phyloP scores from a whole-genome alignment of 2,797 vertebrate species.

The Merluccius polli region DNA sequence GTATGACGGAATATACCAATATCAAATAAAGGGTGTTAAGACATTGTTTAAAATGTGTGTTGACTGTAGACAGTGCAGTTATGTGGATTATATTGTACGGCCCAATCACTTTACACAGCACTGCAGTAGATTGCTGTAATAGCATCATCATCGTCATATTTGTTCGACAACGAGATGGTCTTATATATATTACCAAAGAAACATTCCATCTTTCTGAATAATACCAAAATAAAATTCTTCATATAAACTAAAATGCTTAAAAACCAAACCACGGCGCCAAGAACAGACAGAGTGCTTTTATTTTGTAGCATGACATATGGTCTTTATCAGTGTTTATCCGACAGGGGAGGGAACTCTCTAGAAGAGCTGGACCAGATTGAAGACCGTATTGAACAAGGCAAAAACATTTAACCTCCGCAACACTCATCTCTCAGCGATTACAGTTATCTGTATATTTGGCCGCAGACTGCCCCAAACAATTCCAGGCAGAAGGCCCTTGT shows the following conservation, averaged over 20 bases:
- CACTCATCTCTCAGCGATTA: not conserved
- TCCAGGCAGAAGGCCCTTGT: conserved; percentile 1
- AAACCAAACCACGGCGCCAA: not conserved
- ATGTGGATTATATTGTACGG: too few species aligned
- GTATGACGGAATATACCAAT: too few species aligned
- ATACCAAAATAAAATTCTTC: not conserved
- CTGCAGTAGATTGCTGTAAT: too few species aligned
- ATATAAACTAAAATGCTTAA: not conserved
- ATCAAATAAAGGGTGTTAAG: too few species aligned
- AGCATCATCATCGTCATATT: too few species aligned
- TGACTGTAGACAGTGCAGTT: too few species aligned
- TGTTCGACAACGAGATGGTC: not conserved
- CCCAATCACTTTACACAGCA: too few species aligned
- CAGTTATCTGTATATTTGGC: not conserved
- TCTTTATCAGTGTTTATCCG: not conserved
- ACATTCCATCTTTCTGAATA: not conserved
- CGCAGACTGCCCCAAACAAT: conserved; percentile 7
- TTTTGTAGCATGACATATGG: not conserved
- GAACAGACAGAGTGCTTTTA: not conserved
- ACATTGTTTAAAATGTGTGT: too few species aligned
- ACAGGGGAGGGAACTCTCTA: not conserved
- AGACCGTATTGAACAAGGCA: not conserved
- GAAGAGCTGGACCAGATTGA: not conserved
- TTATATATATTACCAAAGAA: not conserved
- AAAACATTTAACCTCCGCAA: not conserved